A percentile compares a stretch with the other conserved stretches of the same genome.
Conservation (phyloP, 1,140 invertebrate species). For the Phymastichus coffea region DNA sequence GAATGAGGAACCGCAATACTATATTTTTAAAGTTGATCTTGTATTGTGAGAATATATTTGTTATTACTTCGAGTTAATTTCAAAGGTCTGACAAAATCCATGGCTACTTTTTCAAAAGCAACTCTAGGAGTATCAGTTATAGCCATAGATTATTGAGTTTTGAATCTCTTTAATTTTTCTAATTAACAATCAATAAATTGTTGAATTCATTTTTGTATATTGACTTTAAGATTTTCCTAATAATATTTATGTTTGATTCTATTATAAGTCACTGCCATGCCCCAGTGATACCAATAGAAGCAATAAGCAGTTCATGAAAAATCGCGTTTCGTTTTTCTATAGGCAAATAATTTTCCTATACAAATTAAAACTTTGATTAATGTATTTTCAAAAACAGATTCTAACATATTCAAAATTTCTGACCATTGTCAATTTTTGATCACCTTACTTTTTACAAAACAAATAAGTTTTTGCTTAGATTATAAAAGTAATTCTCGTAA, state of each 20-base stretch:
- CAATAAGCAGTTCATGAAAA: neutral
- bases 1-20: too few relatives aligned
- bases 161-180: slow-evolving; percentile 6
- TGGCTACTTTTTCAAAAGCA: too few relatives aligned
- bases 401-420: neutral
- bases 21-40: too few relatives aligned
- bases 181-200: slow-evolving; percentile 1
- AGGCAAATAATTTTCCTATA: neutral
- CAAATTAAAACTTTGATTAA: slow-evolving; percentile 3
- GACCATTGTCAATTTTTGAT: neutral
- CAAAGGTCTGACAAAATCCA: too few relatives aligned
- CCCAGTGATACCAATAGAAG: neutral
- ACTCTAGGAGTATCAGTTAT: too few relatives aligned
- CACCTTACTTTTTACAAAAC: neutral
- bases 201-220: too few relatives aligned
- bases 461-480: too few relatives aligned
- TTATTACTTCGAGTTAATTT: too few relatives aligned
- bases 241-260: slow-evolving; percentile 1
- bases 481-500: neutral
- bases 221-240: too few relatives aligned
- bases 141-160: too few relatives aligned
- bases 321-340: neutral
- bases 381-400: neutral
- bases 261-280: slow-evolving; percentile 11
- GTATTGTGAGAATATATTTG: too few relatives aligned